These are phyloP conservation scores for Smithornis capensis DNA, from an alignment of 2,113 vertebrate species.

Conservation along the genomic window DNA sequence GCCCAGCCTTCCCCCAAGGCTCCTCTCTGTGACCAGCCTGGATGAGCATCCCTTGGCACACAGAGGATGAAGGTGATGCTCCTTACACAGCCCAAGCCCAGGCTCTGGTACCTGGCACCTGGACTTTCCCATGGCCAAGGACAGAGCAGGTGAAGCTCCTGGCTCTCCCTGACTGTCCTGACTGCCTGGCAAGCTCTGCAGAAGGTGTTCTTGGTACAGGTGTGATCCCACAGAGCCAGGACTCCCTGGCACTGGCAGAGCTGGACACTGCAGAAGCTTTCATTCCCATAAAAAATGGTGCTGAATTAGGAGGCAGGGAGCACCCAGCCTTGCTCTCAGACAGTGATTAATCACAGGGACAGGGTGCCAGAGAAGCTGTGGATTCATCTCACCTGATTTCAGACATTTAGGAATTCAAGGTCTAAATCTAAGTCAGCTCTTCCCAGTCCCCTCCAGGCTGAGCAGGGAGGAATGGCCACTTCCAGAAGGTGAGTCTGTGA, in stretches of 20 bases:
- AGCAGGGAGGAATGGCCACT: background rate
- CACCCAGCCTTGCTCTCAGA: background rate
- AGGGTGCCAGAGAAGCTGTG: background rate
- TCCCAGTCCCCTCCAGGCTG: background rate
- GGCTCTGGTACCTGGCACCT: background rate
- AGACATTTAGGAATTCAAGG: background rate
- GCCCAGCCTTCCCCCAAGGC: background rate
- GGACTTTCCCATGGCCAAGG: background rate
- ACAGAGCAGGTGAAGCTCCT: background rate
- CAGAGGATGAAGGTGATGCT: background rate
- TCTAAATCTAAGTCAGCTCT: background rate
- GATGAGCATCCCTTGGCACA: background rate
- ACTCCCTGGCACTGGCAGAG: background rate
- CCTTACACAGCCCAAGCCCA: background rate
- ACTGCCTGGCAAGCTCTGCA: background rate
- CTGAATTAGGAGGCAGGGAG: background rate
- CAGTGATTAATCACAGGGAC: background rate
- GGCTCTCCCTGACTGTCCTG: background rate
- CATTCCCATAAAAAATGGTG: background rate
- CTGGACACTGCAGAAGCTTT: background rate
- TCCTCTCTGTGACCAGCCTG: background rate
- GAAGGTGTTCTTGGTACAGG: background rate
- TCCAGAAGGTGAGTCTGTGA: background rate
- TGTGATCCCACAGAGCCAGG: background rate
- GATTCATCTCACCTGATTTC: background rate